Percentiles rank a stretch among this genome's conserved stretches.
These are phyloP conservation scores for Thunnus albacares DNA, from an alignment of 2,797 vertebrate genomes.

Conservation along the genomic window DNA sequence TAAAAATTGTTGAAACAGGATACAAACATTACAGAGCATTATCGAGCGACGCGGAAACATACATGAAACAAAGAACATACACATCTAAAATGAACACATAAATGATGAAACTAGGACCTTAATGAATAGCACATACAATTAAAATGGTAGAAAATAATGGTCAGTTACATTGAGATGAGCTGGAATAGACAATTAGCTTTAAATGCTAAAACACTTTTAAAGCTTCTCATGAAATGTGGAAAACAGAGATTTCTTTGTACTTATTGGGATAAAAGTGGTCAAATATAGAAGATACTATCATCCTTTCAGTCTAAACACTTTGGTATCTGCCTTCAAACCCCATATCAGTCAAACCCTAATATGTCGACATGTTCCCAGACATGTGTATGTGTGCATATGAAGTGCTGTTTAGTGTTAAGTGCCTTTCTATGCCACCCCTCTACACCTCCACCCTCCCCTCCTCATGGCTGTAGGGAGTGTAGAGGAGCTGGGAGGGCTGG, in stretches of 20 bases:
- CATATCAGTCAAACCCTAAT: conserved; percentile 18
- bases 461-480: conserved; percentile 47
- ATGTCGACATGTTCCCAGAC: conserved; percentile 34
- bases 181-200: neutral
- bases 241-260: neutral
- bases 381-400: conserved; percentile 25
- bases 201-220: too few relatives aligned
- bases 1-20: too few relatives aligned
- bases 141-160: neutral
- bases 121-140: neutral
- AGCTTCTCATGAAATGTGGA: neutral
- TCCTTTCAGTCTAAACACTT: neutral
- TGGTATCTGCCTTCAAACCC: conserved; percentile 26
- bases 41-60: neutral
- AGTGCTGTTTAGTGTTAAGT: conserved; percentile 68
- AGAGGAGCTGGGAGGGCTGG: conserved; percentile 55
- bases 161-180: too few relatives aligned
- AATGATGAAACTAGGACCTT: neutral
- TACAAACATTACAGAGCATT: too few relatives aligned
- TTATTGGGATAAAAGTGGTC: neutral
- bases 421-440: conserved; percentile 25
- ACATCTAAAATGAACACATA: neutral
- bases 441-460: conserved; percentile 13
- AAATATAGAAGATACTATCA: neutral
- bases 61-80: neutral